Evolutionary conservation across 2,888 invertebrate genomes (phyloP), one percentile per base, ranked within the genome.

Genomic region (Heliconius cydno): DNA sequence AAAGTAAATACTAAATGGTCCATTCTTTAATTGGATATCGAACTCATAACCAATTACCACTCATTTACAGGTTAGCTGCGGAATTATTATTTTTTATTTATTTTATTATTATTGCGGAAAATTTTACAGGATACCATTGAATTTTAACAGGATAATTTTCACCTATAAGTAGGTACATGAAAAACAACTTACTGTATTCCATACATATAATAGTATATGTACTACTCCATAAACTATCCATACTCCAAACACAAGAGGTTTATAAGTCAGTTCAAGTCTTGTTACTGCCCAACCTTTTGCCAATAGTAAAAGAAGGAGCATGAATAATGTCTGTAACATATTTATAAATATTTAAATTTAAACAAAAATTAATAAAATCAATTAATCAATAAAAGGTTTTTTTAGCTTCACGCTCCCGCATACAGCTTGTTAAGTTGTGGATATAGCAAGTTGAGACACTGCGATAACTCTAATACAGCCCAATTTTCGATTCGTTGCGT

Each of bases 251-350:
- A 98, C 96, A 65, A 98, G 91, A 25, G 97, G 97, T 89, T 98
- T 98, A 95, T 98, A 97, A 25, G 98, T 97, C 78, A 99, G 96
- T 93, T 98, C 98, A 88, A 98, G 96, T 84, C 98, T 96, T 15
- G 98, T 98, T 52, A 99, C 98, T 9, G 98, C 99, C 99, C 99
- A 99, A 73, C 99, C 99, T 95, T 99, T 99, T 65, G 99, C 99
- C 84, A 99, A 94, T 79, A 99, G 95, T 78, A 99, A 95, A 67
- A 99, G 95, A 79, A 99, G 95, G 84, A 99, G 94, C 98, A 99
- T 99, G 90, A 99, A 98, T 10, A 98, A 96, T 72, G 98, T 98
- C 98, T 98, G 95, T 89, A 91, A 73, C 13, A 72, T 60, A 77
- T 13, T 10, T 25, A 71, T 82, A 65, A 67, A 77, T 77, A 60